Base-by-base conservation (phyloP, 2,888 invertebrate species). In the Ptilodon capucinus region DNA sequence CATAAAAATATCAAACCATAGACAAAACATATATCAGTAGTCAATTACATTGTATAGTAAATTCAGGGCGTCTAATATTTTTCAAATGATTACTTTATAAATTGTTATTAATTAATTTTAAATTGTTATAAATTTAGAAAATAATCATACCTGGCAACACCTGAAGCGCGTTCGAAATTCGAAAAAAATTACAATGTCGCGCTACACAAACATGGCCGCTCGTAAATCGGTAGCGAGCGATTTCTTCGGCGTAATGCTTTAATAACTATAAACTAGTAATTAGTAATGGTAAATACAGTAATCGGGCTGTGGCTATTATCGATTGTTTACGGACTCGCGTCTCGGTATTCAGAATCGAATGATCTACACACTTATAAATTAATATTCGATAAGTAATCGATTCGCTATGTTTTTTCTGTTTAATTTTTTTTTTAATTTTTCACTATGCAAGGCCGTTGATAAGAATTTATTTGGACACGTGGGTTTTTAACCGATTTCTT, bases 231-330 rank as follows among this genome's bases (percentile, higher is more conserved):
- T 76, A 74, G 76, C 76, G 67, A 25, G 81, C 79, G 84, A 86
- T 88, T 88, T 81, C 85, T 84, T 76, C 72, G 74, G 68, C 65
- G 70, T 79, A 76, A 78, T 76, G 73, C 75, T 78, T 79, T 87
- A 86, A 84, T 85, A 86, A 86, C 82, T 82, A 84, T 83, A 81
- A 87, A 86, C 76, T 57, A 65, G 74, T 88, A 84, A 88, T 90
- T 90, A 89, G 85, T 79, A 76, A 86, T 80, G 84, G 86, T 81
- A 81, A 81, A 83, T 83, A 68, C 64, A 58, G 62, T 68, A 64
- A 76, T 74, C 68, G 72, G 71, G 66, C 71, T 71, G 67, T 76
- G 71, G 60, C 65, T 71, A 69, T 76, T 79, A 83, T 72, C 74
- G 77, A 84, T 84, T 84, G 78, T 85, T 79, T 80, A 83, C 82